phyloP scores from a whole-genome alignment of 2,113 vertebrate species.

The Maccullochella peelii region DNA sequence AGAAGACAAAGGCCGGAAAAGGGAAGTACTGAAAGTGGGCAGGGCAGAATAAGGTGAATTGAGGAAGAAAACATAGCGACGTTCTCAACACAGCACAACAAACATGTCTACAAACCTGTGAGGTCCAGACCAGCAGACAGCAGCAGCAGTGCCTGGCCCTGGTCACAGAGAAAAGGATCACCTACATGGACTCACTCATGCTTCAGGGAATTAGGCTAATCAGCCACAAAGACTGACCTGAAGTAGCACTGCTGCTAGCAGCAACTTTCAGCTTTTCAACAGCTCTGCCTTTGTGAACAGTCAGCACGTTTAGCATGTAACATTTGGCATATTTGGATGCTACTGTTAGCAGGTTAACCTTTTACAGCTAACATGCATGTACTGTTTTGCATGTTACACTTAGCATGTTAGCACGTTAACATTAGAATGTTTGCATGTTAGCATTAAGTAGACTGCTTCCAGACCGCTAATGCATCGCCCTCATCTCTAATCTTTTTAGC shows the following conservation, averaged over 20 bases:
- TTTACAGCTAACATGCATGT: not conserved
- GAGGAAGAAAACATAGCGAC: not conserved
- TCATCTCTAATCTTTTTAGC: too few relatives aligned
- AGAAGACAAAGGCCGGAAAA: too few relatives aligned
- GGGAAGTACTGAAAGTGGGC: too few relatives aligned
- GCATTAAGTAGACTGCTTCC: too few relatives aligned
- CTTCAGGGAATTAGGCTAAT: constrained; percentile 36
- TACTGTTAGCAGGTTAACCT: not conserved
- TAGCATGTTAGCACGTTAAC: not conserved
- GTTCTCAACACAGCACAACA: not conserved
- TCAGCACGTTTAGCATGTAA: not conserved
- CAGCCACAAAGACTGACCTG: constrained; percentile 23
- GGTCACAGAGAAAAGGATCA: constrained; percentile 28
- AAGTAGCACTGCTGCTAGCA: constrained; percentile 15
- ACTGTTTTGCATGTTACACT: not conserved
- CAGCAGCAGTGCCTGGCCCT: not conserved
- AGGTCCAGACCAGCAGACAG: constrained; percentile 16
- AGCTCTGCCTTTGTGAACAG: not conserved
- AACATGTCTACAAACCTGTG: not conserved
- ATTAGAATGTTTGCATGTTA: too few relatives aligned
- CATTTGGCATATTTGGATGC: not conserved
- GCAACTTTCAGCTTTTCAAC: not conserved
- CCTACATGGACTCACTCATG: not conserved
- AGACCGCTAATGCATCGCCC: too few relatives aligned
- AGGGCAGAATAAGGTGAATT: too few relatives aligned